A percentile compares a stretch with the other conserved stretches of the same genome.
phyloP scores from a whole-genome alignment of 2,797 vertebrate genomes.

The Loris lydekkerianus region DNA sequence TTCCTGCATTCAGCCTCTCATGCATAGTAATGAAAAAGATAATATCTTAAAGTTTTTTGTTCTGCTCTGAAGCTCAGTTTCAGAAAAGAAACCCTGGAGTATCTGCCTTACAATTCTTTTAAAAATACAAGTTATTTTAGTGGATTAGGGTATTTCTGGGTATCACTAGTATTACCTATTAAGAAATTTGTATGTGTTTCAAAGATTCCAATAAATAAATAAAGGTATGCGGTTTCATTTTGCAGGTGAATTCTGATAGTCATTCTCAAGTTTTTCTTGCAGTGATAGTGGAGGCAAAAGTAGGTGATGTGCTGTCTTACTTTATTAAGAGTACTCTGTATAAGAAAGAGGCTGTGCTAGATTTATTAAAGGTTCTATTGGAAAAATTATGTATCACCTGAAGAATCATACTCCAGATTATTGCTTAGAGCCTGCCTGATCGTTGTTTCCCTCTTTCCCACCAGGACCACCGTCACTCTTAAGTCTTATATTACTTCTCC shows the following conservation, averaged over 20 bases:
- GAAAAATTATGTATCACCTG: not conserved
- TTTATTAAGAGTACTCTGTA: not conserved
- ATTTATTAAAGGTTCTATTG: not conserved
- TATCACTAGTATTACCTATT: slow-evolving; percentile 56
- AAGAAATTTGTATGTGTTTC: slow-evolving; percentile 65
- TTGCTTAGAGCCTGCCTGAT: not conserved
- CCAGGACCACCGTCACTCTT: not conserved
- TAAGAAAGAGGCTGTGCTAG: not conserved
- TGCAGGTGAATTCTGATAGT: not conserved
- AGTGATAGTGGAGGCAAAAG: not conserved
- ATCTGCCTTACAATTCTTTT: slow-evolving; percentile 49
- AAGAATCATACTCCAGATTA: not conserved
- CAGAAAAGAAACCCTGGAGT: not conserved
- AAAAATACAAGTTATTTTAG: slow-evolving; percentile 71
- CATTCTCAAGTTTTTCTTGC: not conserved
- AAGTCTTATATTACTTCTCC: not conserved
- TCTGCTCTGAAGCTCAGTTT: slow-evolving; percentile 70
- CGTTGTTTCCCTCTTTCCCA: not conserved
- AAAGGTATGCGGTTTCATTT: not conserved
- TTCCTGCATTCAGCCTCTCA: slow-evolving; percentile 62
- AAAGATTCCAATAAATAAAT: slow-evolving; percentile 42
- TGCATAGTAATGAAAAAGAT: slow-evolving; percentile 69
- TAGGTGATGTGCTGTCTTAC: not conserved
- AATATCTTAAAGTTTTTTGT: not conserved
- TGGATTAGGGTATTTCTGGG: slow-evolving; percentile 56